Evolutionary conservation across 35 echinoderm and acorn worm species (phyloP).

Genomic region (Apostichopus parvimensis): DNA sequence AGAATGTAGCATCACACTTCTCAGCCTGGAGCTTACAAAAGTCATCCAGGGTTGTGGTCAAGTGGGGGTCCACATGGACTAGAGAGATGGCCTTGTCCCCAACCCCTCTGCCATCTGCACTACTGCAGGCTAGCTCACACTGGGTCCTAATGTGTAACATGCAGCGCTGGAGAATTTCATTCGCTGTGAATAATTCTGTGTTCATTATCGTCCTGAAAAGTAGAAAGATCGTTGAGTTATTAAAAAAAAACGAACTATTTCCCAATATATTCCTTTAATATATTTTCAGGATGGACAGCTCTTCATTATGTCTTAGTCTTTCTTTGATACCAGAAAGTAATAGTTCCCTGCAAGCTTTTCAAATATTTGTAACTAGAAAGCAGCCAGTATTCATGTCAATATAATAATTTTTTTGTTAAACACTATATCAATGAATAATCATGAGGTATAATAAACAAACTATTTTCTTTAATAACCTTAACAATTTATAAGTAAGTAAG

Average conservation of each 20-base stretch:
- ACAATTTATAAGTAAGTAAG: neutral
- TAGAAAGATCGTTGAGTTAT: neutral
- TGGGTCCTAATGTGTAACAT: constrained; percentile 85
- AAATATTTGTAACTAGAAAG: no score
- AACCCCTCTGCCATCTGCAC: constrained; percentile 64
- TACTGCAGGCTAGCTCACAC: constrained; percentile 86
- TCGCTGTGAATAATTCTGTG: constrained; percentile 89
- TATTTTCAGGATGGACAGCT: no score
- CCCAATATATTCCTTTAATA: no score
- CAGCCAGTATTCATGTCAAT: no score
- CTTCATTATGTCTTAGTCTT: no score
- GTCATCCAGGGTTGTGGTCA: constrained; percentile 68
- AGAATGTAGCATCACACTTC: constrained; percentile 77
- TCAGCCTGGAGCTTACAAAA: constrained; percentile 88
- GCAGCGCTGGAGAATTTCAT: constrained; percentile 97
- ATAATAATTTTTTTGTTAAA: no score
- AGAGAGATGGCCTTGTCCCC: constrained; percentile 87
- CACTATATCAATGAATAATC: no score
- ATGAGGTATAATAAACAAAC: no score
- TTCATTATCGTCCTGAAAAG: constrained; percentile 72
- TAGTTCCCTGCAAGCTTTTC: no score
- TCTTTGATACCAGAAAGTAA: no score
- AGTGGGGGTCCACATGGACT: constrained; percentile 65
- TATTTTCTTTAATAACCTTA: no score
- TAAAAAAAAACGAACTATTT: no score